A percentile compares a stretch with the other conserved stretches of the same genome.
phyloP scores from a whole-genome alignment of 1,140 invertebrate genomes.

The Drosophila kohkoa region DNA sequence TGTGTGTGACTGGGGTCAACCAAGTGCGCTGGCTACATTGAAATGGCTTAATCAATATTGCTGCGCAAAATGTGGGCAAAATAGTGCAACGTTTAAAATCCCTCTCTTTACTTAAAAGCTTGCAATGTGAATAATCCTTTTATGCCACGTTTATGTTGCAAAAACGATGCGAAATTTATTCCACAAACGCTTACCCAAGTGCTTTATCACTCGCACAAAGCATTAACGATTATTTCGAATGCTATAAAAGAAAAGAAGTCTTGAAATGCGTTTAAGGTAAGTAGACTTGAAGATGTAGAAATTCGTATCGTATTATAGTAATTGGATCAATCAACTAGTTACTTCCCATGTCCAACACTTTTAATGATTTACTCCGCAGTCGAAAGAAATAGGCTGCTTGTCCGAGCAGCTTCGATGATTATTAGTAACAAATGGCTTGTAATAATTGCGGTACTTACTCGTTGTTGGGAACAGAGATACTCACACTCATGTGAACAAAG shows the following conservation, averaged over 20 bases:
- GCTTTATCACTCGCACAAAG: conserved; percentile 3
- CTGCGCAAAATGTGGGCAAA: conserved; percentile 21
- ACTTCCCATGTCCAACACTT: neutral
- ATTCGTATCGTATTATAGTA: neutral
- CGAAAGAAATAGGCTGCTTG: conserved; percentile 16
- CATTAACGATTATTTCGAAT: neutral
- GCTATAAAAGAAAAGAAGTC: neutral
- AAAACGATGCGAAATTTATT: conserved; percentile 17
- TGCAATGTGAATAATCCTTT: conserved; percentile 21
- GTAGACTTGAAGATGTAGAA: neutral
- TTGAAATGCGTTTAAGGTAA: no score
- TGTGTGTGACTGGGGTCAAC: neutral
- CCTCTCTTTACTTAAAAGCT: neutral
- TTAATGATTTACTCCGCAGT: conserved; percentile 16
- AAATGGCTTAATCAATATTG: conserved; percentile 45
- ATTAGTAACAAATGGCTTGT: conserved; percentile 70
- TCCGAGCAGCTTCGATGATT: conserved; percentile 36
- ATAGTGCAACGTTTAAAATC: conserved; percentile 12
- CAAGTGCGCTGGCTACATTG: conserved; percentile 20
- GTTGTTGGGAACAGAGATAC: conserved; percentile 34
- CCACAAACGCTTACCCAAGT: neutral
- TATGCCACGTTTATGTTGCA: conserved; percentile 7
- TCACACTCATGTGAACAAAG: conserved; percentile 8
- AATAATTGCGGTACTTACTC: conserved; percentile 71
- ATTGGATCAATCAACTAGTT: conserved; percentile 1